A percentile compares a stretch with the other conserved stretches of the same genome.
Evolutionary conservation across 2,888 invertebrate species (phyloP).

Genomic region (Leucoma salicis): DNA sequence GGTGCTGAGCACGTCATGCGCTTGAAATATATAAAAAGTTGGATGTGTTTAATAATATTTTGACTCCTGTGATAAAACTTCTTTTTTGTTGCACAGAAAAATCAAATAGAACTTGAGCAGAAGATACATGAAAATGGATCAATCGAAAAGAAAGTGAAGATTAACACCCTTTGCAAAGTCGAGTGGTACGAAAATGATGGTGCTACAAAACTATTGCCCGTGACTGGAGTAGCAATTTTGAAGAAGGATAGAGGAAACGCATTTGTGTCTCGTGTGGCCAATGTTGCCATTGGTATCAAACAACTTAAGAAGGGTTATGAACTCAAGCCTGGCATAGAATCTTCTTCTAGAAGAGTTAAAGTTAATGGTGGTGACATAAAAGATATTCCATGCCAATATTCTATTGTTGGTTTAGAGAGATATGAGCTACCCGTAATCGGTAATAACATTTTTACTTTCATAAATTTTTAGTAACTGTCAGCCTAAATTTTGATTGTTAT

Average conservation of each 20-base stretch:
- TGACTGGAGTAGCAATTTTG: constrained; percentile 82
- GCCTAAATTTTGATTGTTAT: not conserved
- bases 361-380: constrained; percentile 83
- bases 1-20: too few relatives aligned
- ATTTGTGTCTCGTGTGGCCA: constrained; percentile 76
- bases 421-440: constrained; percentile 88
- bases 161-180: constrained; percentile 84
- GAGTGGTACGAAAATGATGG: constrained; percentile 86
- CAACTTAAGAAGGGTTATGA: constrained; percentile 81
- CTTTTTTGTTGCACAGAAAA: constrained; percentile 54
- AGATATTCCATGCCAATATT: constrained; percentile 86
- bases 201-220: constrained; percentile 81
- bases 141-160: constrained; percentile 84
- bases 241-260: constrained; percentile 79
- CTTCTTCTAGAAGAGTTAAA: constrained; percentile 83
- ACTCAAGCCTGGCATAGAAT: constrained; percentile 84
- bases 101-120: constrained; percentile 74
- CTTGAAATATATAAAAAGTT: too few relatives aligned
- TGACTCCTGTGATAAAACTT: not conserved
- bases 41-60: not conserved
- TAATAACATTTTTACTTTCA: constrained; percentile 41
- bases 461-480: not conserved
- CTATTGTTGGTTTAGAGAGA: constrained; percentile 84
- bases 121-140: constrained; percentile 65
- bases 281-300: constrained; percentile 82